Evolutionary conservation across 2,797 vertebrate species (phyloP), one percentile per base, ranked within the genome.

Genomic region (Anisognathus igniventris): DNA sequence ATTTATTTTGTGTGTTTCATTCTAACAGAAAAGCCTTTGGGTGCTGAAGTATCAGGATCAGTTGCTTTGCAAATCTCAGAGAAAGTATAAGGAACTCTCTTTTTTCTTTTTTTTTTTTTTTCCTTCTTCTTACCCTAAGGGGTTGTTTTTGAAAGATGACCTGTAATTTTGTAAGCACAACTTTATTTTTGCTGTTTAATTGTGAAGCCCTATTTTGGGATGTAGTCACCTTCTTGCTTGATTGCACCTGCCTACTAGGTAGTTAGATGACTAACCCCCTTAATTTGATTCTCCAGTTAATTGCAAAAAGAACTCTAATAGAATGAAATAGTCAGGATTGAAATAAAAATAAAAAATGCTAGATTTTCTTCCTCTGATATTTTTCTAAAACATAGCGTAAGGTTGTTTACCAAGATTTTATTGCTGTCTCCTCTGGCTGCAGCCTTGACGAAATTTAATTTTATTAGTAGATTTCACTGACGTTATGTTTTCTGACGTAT

Each of bases 401-500:
- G 11, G 6, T 65, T 92, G 39, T 93, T 95, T 93, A 92, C 72
- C 33, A 57, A 50, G 42, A 35, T 93, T 95, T 95, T 92, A 95
- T 65, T 94, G 28, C 84, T 94, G 71, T 80, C 45, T 94, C 45
- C 50, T 76, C 65, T 94, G 90, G 37, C 72, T 64, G 68, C n/a
- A 87, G 39, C 65, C 71, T 61, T 77, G 51, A 47, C 8, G 42
- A 87, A 94, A 93, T 73, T 79, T 73, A 53, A 74, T 87, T 95
- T 92, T 95, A 74, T 87, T 89, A 79, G 54, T 58, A 33, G 77
- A 54, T 89, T 90, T 92, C 53, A 87, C 53, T 94, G 88, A 96
- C 31, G 19, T 94, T 91, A 94, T 86, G 65, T 37, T 87, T 83
- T 88, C 88, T 96, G 94, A 76, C 91, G 91, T 94, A 94, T 94